phyloP scores from a whole-genome alignment of 1,140 invertebrate genomes.

The Delia radicum region DNA sequence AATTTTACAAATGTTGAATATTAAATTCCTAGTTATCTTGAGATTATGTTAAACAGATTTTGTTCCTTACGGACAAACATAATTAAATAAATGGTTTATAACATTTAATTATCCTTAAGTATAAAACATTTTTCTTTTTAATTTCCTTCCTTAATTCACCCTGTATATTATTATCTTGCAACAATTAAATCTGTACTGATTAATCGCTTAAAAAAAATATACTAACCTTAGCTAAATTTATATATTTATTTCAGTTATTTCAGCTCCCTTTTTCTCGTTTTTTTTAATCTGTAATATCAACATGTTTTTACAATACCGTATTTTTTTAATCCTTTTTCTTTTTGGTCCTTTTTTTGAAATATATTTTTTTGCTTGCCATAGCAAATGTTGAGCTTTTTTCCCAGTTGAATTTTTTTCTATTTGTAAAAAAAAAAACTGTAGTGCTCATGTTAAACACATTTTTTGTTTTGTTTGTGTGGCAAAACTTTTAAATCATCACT shows the following conservation, averaged over 20 bases:
- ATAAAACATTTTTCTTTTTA: too few relatives aligned
- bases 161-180: too few relatives aligned
- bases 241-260: neutral
- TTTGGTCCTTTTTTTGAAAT: neutral
- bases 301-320: neutral
- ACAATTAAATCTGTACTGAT: slow-evolving; percentile 4
- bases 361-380: neutral
- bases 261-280: neutral
- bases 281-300: neutral
- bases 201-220: neutral
- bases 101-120: too few relatives aligned
- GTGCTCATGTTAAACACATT: neutral
- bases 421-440: neutral
- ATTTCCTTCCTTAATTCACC: too few relatives aligned
- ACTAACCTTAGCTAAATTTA: neutral
- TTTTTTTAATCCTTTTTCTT: neutral
- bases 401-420: neutral
- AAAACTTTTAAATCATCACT: slow-evolving; percentile 28
- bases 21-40: too few relatives aligned
- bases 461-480: slow-evolving; percentile 26
- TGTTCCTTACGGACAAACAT: too few relatives aligned
- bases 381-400: neutral
- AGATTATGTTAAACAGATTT: too few relatives aligned
- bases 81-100: too few relatives aligned
- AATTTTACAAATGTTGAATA: too few relatives aligned